Evolutionary conservation across 1,140 invertebrate species (phyloP).

Genomic region (Drosophila mauritiana): DNA sequence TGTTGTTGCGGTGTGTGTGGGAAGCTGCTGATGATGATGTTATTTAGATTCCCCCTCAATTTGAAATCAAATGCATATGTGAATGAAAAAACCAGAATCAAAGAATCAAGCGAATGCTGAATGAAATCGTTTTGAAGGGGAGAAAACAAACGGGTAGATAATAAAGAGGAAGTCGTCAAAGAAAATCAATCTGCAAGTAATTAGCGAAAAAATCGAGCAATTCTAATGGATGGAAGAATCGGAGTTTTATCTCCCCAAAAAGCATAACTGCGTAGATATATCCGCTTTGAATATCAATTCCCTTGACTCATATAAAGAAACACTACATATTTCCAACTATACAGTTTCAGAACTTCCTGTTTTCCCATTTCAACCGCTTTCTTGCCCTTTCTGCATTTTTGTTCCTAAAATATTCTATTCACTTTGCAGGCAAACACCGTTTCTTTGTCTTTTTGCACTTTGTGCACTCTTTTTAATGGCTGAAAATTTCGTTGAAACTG

Average conservation of each 20-base stretch:
- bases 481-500: conserved; percentile 12
- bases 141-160: background rate
- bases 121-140: conserved; percentile 17
- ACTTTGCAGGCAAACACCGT: background rate
- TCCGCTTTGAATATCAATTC: too few species aligned
- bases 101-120: conserved; percentile 18
- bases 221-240: background rate
- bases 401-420: background rate
- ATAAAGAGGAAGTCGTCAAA: conserved; percentile 1
- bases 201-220: background rate
- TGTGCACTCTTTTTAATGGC: conserved; percentile 18
- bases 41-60: conserved; percentile 31
- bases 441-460: conserved; percentile 26
- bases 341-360: background rate
- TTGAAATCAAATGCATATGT: conserved; percentile 24
- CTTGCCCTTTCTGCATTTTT: background rate
- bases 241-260: background rate
- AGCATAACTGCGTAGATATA: too few species aligned
- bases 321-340: background rate
- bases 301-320: too few species aligned
- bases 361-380: background rate
- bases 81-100: conserved; percentile 30
- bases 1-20: conserved; percentile 1
- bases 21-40: conserved; percentile 24
- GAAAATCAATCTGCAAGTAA: conserved; percentile 12